Percentiles rank a stretch among this genome's conserved stretches.
phyloP scores from a whole-genome alignment of 1,140 invertebrate species.

The Tetragnatha versicolor region DNA sequence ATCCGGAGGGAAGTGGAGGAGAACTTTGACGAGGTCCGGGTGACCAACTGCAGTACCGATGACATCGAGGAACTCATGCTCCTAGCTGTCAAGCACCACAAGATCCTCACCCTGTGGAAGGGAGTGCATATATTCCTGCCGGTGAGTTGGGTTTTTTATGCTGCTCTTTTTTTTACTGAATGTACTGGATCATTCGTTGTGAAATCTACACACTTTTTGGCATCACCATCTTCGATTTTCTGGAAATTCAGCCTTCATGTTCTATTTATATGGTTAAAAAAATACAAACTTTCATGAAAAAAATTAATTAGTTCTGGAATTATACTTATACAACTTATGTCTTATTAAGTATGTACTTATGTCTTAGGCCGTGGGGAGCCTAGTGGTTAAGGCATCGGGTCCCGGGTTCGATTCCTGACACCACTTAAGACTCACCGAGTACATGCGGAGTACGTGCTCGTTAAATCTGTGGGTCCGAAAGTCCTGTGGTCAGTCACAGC shows the following conservation, averaged over 20 bases:
- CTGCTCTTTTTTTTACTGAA: neutral
- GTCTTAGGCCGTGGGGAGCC: too few species aligned
- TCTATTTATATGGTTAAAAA: neutral
- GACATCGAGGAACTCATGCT: slow-evolving; percentile 41
- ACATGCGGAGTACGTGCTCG: too few species aligned
- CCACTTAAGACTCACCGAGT: too few species aligned
- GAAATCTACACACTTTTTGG: neutral
- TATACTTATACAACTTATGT: too few species aligned
- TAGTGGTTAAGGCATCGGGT: too few species aligned
- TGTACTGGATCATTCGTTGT: neutral
- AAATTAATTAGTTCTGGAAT: too few species aligned
- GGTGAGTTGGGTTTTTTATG: too few species aligned
- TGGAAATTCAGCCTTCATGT: neutral
- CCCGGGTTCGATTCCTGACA: too few species aligned
- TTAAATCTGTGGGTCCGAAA: too few species aligned
- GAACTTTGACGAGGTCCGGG: neutral
- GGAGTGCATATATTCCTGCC: slow-evolving; percentile 35
- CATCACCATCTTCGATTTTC: neutral
- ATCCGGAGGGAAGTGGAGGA: neutral
- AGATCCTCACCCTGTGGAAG: slow-evolving; percentile 27
- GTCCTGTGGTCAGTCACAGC: too few species aligned
- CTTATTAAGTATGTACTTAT: too few species aligned
- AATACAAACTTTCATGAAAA: neutral
- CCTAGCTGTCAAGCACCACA: slow-evolving; percentile 11
- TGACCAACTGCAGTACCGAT: slow-evolving; percentile 4